phyloP scores from a whole-genome alignment of 2,888 invertebrate genomes.

The Melolontha melolontha region DNA sequence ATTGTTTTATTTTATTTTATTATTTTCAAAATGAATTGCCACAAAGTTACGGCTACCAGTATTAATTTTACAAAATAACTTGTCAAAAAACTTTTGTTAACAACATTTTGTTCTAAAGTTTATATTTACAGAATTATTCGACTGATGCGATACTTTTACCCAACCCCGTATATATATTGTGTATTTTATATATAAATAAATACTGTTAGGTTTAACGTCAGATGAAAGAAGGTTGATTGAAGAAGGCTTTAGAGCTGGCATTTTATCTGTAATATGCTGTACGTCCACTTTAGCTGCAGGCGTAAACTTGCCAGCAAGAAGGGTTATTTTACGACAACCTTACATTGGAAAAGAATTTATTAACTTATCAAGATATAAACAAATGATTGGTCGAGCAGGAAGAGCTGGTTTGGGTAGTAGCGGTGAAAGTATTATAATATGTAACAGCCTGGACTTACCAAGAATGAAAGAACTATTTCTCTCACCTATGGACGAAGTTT shows the following conservation, averaged over 20 bases:
- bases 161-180: too few species aligned
- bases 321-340: constrained; percentile 89
- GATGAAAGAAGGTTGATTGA: constrained; percentile 90
- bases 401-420: constrained; percentile 85
- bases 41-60: too few species aligned
- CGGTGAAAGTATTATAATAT: constrained; percentile 91
- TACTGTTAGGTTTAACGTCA: constrained; percentile 74
- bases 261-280: constrained; percentile 90
- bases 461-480: constrained; percentile 71
- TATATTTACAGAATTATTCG: too few species aligned
- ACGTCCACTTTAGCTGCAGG: constrained; percentile 98
- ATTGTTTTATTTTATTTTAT: too few species aligned
- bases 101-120: too few species aligned
- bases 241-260: constrained; percentile 84
- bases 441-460: constrained; percentile 71
- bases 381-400: constrained; percentile 97
- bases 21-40: too few species aligned
- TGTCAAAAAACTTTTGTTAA: too few species aligned
- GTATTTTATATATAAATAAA: background rate
- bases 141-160: too few species aligned
- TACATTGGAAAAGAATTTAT: constrained; percentile 82
- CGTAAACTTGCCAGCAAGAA: constrained; percentile 93
- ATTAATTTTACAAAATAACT: too few species aligned
- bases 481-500: constrained; percentile 77
- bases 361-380: constrained; percentile 85